Conservation (phyloP, 2,113 vertebrate species). For the Cavia porcellus region DNA sequence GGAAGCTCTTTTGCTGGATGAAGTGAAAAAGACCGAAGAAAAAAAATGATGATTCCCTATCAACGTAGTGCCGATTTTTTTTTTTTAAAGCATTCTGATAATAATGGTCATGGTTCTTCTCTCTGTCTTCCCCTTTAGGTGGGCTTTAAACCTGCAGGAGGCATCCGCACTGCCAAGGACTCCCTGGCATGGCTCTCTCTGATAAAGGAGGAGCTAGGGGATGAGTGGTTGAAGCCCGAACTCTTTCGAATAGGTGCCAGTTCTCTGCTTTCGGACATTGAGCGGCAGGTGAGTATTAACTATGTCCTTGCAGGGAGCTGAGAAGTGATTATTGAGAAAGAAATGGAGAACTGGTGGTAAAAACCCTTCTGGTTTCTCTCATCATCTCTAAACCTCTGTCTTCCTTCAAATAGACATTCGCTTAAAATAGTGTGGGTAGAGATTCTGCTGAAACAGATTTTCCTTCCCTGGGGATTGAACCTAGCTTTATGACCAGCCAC, state of each 20-base stretch:
- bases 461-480: too few relatives aligned
- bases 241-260: slow-evolving; percentile 98
- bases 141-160: slow-evolving; percentile 97
- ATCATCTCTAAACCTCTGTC: background rate
- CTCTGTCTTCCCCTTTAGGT: slow-evolving; percentile 82
- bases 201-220: slow-evolving; percentile 95
- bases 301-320: background rate
- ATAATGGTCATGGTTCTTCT: background rate
- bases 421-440: background rate
- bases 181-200: slow-evolving; percentile 95
- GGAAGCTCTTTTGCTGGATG: background rate
- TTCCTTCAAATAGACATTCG: background rate
- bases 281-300: slow-evolving; percentile 92
- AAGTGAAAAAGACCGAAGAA: background rate
- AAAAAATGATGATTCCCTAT: background rate
- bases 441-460: background rate
- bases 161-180: slow-evolving; percentile 95
- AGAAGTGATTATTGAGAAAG: slow-evolving; percentile 43
- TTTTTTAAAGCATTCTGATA: background rate
- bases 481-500: background rate
- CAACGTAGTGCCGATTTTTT: background rate
- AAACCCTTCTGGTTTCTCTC: background rate
- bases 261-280: slow-evolving; percentile 95
- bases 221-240: slow-evolving; percentile 93
- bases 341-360: background rate